These are phyloP conservation scores for Brachionus sp. DNA, from an alignment of 1,140 invertebrate species.

Conservation along the genomic window DNA sequence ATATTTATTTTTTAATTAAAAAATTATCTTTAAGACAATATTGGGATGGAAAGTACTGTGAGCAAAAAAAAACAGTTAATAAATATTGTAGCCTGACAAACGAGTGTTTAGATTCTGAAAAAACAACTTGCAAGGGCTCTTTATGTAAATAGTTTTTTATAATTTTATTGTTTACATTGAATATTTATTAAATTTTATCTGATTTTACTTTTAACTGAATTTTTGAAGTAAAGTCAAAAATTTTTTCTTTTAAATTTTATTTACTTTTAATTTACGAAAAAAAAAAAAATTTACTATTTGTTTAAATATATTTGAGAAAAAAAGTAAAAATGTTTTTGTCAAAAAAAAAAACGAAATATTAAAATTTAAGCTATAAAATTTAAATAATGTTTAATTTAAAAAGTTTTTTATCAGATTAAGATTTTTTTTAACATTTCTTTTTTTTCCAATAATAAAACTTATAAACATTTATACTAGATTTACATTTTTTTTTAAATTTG, in stretches of 20 bases:
- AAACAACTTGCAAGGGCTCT: not conserved
- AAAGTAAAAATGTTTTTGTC: no score
- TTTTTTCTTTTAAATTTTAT: not conserved
- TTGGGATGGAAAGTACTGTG: not conserved
- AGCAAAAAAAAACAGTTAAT: not conserved
- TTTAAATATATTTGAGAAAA: no score
- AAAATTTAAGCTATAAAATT: no score
- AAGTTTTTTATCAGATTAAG: no score
- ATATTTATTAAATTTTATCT: no score
- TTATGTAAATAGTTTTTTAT: not conserved
- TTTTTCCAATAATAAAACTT: no score
- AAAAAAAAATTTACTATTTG: no score
- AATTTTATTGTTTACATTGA: not conserved
- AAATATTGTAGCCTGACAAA: not conserved
- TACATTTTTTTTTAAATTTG: no score
- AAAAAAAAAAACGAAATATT: no score
- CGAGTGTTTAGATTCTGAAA: not conserved
- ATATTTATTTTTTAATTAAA: not conserved
- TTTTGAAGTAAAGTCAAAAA: not conserved
- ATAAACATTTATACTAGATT: no score
- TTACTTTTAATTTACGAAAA: not conserved
- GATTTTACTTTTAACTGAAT: not conserved
- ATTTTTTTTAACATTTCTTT: no score
- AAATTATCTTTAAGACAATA: not conserved
- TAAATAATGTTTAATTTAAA: no score